These are phyloP conservation scores for Lamellibrachia luymesi DNA, from an alignment of 1,140 invertebrate genomes.

Conservation along the genomic window DNA sequence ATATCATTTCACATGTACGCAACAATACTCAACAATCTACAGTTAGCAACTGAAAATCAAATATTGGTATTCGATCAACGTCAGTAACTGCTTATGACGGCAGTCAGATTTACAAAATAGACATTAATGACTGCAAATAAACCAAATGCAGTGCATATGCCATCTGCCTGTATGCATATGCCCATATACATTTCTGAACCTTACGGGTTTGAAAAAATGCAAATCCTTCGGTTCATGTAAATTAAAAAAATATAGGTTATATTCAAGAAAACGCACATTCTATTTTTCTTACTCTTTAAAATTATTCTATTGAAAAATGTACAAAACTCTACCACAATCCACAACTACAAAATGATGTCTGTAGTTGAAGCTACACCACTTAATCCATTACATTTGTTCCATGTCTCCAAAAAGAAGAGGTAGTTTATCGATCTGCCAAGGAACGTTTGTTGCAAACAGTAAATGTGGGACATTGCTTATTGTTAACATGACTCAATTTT, in stretches of 20 bases:
- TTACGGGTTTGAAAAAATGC: neutral
- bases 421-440: too few species aligned
- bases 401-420: neutral
- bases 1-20: neutral
- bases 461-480: too few species aligned
- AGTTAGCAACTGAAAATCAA: neutral
- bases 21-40: neutral
- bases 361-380: neutral
- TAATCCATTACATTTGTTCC: neutral
- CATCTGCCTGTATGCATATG: too few species aligned
- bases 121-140: neutral
- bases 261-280: neutral
- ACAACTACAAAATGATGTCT: slow-evolving; percentile 1
- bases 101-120: neutral
- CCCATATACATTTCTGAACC: neutral
- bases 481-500: too few species aligned
- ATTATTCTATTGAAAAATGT: neutral
- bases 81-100: neutral
- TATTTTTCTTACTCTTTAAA: neutral
- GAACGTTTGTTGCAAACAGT: too few species aligned
- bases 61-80: neutral
- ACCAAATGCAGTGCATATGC: neutral
- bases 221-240: neutral
- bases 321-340: neutral
- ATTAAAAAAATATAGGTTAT: neutral